Percentiles rank a stretch among this genome's conserved stretches.
Evolutionary conservation across 2,888 invertebrate genomes (phyloP).

Genomic region (Caenorhabditis doughertyi): DNA sequence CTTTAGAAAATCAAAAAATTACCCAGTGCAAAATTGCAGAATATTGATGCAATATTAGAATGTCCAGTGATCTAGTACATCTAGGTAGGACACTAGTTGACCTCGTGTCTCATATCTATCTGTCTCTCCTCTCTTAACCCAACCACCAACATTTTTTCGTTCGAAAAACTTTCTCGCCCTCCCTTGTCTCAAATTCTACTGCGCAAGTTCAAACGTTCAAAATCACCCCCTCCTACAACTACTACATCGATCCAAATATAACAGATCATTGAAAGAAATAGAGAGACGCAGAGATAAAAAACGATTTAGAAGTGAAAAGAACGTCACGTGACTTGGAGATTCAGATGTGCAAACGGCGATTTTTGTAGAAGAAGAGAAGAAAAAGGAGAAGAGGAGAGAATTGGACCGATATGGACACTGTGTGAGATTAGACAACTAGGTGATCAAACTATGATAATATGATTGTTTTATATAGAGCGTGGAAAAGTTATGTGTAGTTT

Average conservation of each 20-base stretch:
- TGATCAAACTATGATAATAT: slow-evolving; percentile 48
- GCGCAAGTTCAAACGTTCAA: slow-evolving; percentile 55
- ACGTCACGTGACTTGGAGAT: slow-evolving; percentile 46
- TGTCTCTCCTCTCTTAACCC: slow-evolving; percentile 12
- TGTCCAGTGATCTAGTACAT: slow-evolving; percentile 12
- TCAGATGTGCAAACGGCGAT: slow-evolving; percentile 21
- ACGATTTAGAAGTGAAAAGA: not conserved
- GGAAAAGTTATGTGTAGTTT: too few relatives aligned
- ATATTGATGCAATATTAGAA: not conserved
- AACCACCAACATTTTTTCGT: not conserved
- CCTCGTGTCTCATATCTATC: slow-evolving; percentile 24
- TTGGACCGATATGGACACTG: slow-evolving; percentile 16
- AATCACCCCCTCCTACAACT: slow-evolving; percentile 1
- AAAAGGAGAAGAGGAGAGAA: too few relatives aligned
- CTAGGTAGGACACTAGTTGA: slow-evolving; percentile 31
- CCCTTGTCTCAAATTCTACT: not conserved
- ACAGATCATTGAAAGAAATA: not conserved
- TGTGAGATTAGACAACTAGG: slow-evolving; percentile 36
- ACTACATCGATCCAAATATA: slow-evolving; percentile 20
- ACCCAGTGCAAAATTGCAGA: too few relatives aligned
- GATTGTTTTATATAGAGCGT: not conserved
- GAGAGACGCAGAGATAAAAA: slow-evolving; percentile 17
- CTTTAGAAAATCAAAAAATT: too few relatives aligned
- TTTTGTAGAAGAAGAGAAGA: not conserved
- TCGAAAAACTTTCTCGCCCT: not conserved